A percentile compares a stretch with the other conserved stretches of the same genome.
Evolutionary conservation across 2,888 invertebrate genomes (phyloP).

Genomic region (Eupithecia pulchellata): DNA sequence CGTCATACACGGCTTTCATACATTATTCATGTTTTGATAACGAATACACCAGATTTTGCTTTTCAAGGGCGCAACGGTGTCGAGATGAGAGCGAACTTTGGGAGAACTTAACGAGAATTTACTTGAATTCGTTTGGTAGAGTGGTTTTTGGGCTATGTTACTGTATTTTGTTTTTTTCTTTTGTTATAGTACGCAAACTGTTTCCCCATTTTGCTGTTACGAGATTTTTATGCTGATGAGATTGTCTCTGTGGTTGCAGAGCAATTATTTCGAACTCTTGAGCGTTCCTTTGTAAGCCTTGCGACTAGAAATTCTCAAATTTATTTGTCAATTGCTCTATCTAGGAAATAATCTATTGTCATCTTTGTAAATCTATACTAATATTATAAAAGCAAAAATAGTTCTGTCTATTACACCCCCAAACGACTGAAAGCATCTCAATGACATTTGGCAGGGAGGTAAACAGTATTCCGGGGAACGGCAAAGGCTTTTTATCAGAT

Average conservation of each 20-base stretch:
- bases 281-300: conserved; percentile 1
- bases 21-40: conserved; percentile 69
- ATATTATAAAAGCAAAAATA: not conserved
- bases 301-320: not conserved
- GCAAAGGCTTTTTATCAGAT: too few species aligned
- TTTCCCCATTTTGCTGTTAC: conserved; percentile 22
- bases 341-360: not conserved
- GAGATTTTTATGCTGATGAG: conserved; percentile 34
- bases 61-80: conserved; percentile 57
- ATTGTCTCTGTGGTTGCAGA: conserved; percentile 26
- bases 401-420: not conserved
- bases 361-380: not conserved
- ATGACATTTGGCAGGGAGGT: too few species aligned
- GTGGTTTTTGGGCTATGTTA: conserved; percentile 26
- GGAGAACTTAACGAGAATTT: conserved; percentile 34
- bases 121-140: conserved; percentile 26
- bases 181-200: conserved; percentile 15
- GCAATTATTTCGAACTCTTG: conserved; percentile 29
- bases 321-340: not conserved
- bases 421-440: not conserved
- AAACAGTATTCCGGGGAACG: too few species aligned
- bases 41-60: conserved; percentile 58
- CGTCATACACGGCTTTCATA: conserved; percentile 49
- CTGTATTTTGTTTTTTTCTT: conserved; percentile 20
- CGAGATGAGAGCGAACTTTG: conserved; percentile 40